Evolutionary conservation across 2,113 vertebrate species (phyloP).

Genomic region (Narcine bancroftii): DNA sequence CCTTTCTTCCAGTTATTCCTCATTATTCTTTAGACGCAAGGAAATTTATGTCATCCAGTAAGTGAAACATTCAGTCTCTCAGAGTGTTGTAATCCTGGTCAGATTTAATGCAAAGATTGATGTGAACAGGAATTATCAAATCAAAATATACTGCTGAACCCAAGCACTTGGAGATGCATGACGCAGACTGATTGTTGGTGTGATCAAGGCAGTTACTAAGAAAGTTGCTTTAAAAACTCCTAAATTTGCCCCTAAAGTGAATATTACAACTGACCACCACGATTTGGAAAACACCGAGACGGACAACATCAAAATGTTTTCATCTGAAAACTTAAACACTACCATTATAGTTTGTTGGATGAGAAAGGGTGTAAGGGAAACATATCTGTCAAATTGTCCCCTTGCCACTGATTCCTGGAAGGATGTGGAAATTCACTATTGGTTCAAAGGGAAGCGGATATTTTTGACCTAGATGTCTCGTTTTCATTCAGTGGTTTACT

Average conservation of each 20-base stretch:
- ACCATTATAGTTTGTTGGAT: not conserved
- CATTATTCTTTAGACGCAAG: constrained; percentile 98
- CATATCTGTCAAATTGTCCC: no score
- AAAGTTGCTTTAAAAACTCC: no score
- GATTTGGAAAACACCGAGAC: no score
- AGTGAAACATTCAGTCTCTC: constrained; percentile 56
- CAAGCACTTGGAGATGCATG: not conserved
- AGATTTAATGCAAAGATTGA: not conserved
- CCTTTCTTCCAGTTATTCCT: constrained; percentile 89
- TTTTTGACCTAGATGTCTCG: not conserved
- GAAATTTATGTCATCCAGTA: constrained; percentile 99
- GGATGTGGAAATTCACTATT: not conserved
- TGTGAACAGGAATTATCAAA: not conserved
- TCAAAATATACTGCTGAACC: not conserved
- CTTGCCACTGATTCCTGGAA: not conserved
- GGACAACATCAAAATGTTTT: no score
- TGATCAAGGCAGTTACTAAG: no score
- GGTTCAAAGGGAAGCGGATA: not conserved
- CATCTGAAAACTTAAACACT: not conserved
- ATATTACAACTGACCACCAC: no score
- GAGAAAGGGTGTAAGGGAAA: not conserved
- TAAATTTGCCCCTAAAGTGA: no score
- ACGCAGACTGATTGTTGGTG: no score
- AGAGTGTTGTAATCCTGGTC: not conserved
- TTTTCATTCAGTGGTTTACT: not conserved